Evolutionary conservation across 2,888 invertebrate genomes (phyloP), one percentile per base, ranked within the genome.

Genomic region (Phrixothrix hirtus): DNA sequence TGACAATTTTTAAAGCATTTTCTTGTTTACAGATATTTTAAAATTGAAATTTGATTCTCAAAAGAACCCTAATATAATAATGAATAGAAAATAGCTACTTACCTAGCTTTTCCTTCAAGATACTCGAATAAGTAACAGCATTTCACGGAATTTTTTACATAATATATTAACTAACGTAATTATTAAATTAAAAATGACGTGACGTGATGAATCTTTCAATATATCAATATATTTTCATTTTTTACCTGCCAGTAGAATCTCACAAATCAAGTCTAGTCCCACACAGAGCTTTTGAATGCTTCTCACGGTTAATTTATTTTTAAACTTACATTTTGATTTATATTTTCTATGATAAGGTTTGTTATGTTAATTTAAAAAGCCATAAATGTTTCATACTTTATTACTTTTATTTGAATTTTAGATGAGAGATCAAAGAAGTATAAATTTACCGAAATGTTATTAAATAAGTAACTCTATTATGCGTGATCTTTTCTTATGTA

Each of bases 231-330:
- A 36, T 35, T 43, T 44, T 54, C 48, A 36, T 39, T 47, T 49
- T 46, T 41, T 41, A 55, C 50, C 50, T 55, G 52, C 37, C 27
- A 34, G 44, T 50, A 50, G 50, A 49, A 34, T 50, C 36, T 43
- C 46, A 54, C 48, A 54, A 54, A 54, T 54, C 54, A 49, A 54
- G 36, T 43, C 29, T 38, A 12, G 13, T 26, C 43, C 37, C 44
- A 43, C 54, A 48, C 25, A 44, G 31, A 32, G 54, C 54, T 48
- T 54, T 54, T 54, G 41, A 44, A 44, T 27, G 38, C 39, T 48
- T 54, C 54, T 48, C 54, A 44, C 48, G 48, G 32, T 47, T 47
- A 54, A 54, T 54, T 54, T 54, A 54, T 49, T 54, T 48, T 54
- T 48, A 21, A 48, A 53, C 53, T 48, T 49, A 38, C 35, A 32